Base-by-base conservation (phyloP, 2,113 vertebrate genomes). In the Motacilla tschutschensis region DNA sequence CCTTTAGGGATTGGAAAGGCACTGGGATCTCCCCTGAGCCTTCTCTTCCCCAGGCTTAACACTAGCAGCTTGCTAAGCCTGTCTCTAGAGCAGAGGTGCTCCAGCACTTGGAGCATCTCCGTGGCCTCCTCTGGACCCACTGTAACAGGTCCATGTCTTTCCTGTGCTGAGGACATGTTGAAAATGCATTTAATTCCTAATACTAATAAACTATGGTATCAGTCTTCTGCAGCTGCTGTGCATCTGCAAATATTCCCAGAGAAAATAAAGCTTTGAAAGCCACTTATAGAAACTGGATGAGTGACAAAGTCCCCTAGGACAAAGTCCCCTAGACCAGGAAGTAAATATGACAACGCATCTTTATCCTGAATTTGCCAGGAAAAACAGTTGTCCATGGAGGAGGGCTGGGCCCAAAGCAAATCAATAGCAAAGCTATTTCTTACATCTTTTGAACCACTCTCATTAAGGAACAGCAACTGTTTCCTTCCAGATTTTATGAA, bases 401-500 rank as follows among this genome's bases (percentile, higher is more conserved):
- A 79, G 47, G 28, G 43, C 59, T 79, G 53, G 35, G 12, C 40
- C 16, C 25, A 44, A 9, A 47, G 36, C 40, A 86, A 63, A 76
- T 59, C 51, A 91, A 28, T 3, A 54, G 43, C 36, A 79, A 63
- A 79, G 28, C 17, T 82, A 25, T 72, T 83, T 58, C 51, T 65
- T 76, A 25, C 12, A 26, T 76, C 14, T 84, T 83, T 90, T 4
- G 8, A 70, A 84, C 38, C 26, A 8, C 18, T 54, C 12, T 83
- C n/a, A 24, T 66, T 66, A 55, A 70, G 38, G 14, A 85, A 17
- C 8, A 69, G 46, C 24, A 81, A 40, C 17, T 18, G 26, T 71
- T 92, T 87, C 60, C 44, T 93, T 87, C 55, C 36, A 25, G 51
- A 50, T 33, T 76, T 83, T 74, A 44, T 60, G 12, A 58, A 83